phyloP scores from a whole-genome alignment of 2,797 vertebrate genomes.

The Dendrocincla fuliginosa region DNA sequence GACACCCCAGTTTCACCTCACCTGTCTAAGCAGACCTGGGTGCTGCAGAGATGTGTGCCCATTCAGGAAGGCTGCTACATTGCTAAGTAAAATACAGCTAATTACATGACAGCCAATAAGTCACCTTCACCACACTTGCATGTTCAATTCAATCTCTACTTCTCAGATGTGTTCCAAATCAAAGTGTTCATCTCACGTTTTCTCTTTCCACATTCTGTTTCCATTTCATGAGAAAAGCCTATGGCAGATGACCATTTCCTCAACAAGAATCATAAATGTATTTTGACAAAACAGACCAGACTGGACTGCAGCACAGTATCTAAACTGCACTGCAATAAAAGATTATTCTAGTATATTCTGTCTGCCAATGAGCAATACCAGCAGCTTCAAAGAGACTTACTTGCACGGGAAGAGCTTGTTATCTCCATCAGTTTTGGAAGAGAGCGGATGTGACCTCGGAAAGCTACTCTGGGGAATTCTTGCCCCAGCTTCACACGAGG shows the following conservation, averaged over 20 bases:
- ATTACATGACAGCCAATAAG: not conserved
- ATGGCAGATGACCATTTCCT: not conserved
- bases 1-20: not conserved
- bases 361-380: not conserved
- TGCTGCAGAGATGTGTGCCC: not conserved
- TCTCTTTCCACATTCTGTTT: not conserved
- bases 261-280: not conserved
- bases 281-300: not conserved
- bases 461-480: conserved; percentile 11
- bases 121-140: not conserved
- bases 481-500: not conserved
- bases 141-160: not conserved
- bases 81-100: not conserved
- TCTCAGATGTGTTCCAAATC: not conserved
- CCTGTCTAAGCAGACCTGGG: not conserved
- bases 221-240: not conserved
- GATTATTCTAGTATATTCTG: not conserved
- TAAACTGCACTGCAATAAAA: not conserved
- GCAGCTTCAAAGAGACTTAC: conserved; percentile 45
- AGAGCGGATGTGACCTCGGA: not conserved
- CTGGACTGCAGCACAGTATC: not conserved
- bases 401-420: not conserved
- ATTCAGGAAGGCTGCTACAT: not conserved
- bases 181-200: not conserved
- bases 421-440: conserved; percentile 25